A percentile compares a stretch with the other conserved stretches of the same genome.
Evolutionary conservation across 2,797 vertebrate genomes (phyloP).

Genomic region (Hylomyscus alleni): DNA sequence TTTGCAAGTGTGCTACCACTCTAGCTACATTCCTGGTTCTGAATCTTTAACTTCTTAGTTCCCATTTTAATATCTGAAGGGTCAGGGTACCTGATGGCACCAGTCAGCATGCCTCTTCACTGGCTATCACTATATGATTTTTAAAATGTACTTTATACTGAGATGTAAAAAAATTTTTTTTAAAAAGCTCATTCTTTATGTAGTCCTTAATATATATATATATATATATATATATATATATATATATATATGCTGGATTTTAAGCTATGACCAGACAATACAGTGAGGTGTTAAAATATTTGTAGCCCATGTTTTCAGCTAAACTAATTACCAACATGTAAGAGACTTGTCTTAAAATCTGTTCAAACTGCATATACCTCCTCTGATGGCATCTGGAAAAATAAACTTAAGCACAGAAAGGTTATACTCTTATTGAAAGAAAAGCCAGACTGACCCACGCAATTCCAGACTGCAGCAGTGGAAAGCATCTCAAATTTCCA

Average conservation of each 20-base stretch:
- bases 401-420: not conserved
- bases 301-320: not conserved
- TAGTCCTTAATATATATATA: slow-evolving; percentile 32
- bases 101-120: not conserved
- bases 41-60: not conserved
- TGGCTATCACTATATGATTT: not conserved
- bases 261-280: not conserved
- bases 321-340: not conserved
- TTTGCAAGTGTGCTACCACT: not conserved
- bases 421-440: not conserved
- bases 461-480: not conserved
- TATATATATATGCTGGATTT: not conserved
- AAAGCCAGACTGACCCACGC: slow-evolving; percentile 44
- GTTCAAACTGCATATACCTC: not conserved
- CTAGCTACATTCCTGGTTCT: not conserved
- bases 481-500: slow-evolving; percentile 17
- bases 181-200: not conserved
- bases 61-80: not conserved
- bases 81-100: not conserved
- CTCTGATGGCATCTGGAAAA: not conserved
- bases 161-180: not conserved
- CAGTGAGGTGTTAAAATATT: not conserved
- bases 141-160: not conserved
- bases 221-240: not conserved
- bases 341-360: not conserved